Base-by-base conservation (phyloP, 2,797 vertebrate species). In the Phataginus tricuspis region DNA sequence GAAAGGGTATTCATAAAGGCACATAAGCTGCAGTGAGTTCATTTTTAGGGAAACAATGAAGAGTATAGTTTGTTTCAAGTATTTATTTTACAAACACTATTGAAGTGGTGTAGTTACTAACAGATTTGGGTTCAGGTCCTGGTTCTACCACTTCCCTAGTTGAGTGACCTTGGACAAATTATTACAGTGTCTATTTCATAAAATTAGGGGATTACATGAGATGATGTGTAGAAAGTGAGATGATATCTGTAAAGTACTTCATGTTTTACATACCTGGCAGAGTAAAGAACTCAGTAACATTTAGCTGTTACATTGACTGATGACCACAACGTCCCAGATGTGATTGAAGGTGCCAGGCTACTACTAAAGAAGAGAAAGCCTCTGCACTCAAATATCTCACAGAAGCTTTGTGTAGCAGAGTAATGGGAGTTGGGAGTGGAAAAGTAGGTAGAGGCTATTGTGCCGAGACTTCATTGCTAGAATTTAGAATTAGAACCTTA, bases 11-110 rank as follows among this genome's bases (percentile, higher is more conserved):
- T 92, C 78, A 29, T 49, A 71, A 86, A 90, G 57, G 39, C 51
- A 66, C 61, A 57, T 83, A 74, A 71, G 8, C n/a, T 92, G 13
- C 14, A 80, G 25, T 93, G 64, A 93, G 3, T 49, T 86, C 27
- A 31, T 45, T 69, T 10, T 75, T 94, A 42, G 55, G 71, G 34
- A 93, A 95, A 89, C 25, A 95, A 94, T 68, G 77, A 95, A 96
- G 61, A 96, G 59, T 82, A 92, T 42, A 37, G 34, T 92, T 72
- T 90, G 53, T 6, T 69, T 94, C 78, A 88, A 85, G 27, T 49
- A 82, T 84, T 97, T 90, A 87, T 92, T 90, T n/a, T 90, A 80
- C 23, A 86, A 90, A 68, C n/a, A 96, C 25, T 37, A 93, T 23
- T 90, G 31, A 96, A 94, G 37, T 79, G 34, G 53, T 84, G 0